Evolutionary conservation across 2,888 invertebrate genomes (phyloP).

Genomic region (Caenorhabditis imperialis): DNA sequence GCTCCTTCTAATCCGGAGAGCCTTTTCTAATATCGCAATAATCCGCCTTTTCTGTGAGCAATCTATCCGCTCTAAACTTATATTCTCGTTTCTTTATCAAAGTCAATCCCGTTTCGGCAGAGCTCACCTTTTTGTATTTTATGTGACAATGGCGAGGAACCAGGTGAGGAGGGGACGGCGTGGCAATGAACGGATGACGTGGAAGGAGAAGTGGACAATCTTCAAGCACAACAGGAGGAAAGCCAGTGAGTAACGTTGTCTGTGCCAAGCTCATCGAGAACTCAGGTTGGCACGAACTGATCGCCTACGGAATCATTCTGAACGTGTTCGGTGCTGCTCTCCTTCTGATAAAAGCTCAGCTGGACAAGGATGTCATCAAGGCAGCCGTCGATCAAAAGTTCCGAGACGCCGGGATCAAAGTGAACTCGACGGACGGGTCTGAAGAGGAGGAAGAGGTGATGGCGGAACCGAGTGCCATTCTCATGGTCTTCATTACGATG

Average conservation of each 20-base stretch:
- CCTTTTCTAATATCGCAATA: slow-evolving; percentile 42
- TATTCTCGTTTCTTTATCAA: no score
- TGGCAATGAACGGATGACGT: slow-evolving; percentile 50
- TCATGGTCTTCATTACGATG: slow-evolving; percentile 65
- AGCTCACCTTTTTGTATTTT: slow-evolving; percentile 4
- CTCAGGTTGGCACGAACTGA: slow-evolving; percentile 61
- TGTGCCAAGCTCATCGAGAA: no score
- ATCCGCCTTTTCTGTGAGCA: slow-evolving; percentile 31
- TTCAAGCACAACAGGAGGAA: slow-evolving; percentile 63
- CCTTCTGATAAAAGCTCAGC: slow-evolving; percentile 62
- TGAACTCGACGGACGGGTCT: slow-evolving; percentile 35
- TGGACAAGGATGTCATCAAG: slow-evolving; percentile 64
- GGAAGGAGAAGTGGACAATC: slow-evolving; percentile 64
- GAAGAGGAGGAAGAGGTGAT: slow-evolving; percentile 31
- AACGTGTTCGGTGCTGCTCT: slow-evolving; percentile 61
- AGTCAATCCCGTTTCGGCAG: neutral
- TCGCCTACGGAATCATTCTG: slow-evolving; percentile 58
- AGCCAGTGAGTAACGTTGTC: slow-evolving; percentile 59
- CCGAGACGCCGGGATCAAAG: slow-evolving; percentile 56
- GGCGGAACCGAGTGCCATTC: slow-evolving; percentile 44
- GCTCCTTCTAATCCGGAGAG: slow-evolving; percentile 29
- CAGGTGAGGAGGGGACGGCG: slow-evolving; percentile 39
- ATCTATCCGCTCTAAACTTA: slow-evolving; percentile 3
- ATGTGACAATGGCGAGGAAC: slow-evolving; percentile 39
- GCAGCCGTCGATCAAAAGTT: slow-evolving; percentile 61